Base-by-base conservation (phyloP, 2,797 vertebrate species). In the Argya squamiceps region DNA sequence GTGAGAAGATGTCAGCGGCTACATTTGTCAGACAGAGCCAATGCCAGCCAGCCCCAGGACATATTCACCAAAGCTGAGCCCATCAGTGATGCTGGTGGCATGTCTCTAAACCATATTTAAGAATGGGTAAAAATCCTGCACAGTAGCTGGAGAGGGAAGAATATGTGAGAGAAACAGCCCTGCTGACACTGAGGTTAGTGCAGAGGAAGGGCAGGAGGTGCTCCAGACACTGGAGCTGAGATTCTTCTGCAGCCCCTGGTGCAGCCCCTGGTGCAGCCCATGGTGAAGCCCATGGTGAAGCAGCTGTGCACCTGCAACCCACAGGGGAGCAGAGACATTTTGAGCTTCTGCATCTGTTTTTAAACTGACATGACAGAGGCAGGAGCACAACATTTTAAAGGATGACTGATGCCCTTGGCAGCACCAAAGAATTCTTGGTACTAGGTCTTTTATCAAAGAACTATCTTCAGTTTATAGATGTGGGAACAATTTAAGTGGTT, bases 151-250 rank as follows among this genome's bases (percentile, higher is more conserved):
- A 59, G 52, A 64, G 30, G 53, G 22, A 23, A 46, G 44, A 4
- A 16, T 0, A 17, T 21, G 22, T 8, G 46, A 59, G 39, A 39
- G 30, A 30, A 32, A 17, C 10, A 73, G 34, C 44, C 21, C 27
- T 71, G 65, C 44, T 3, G 50, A 8, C n/a, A 10, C 18, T 0
- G 5, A 52, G 65, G 24, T 27, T 2, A 15, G 26, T 5, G 41
- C 34, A 86, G 74, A 44, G 58, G 27, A 69, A 2, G n/a, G 5
- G 20, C 22, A 46, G n/a, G 44, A 58, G 37, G 7, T 34, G 50
- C 26, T 52, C 10, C 44, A 39, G 29, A 2, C 1, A 0, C 29
- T 1, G 2, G 50, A 39, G 29, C n/a, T 12, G 44, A n/a, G n/a
- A 32, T 65, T 46, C 18, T 44, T 17, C 37, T 46, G 32, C 49